phyloP scores from a whole-genome alignment of 2,888 invertebrate genomes.

The Tethea ocularis region DNA sequence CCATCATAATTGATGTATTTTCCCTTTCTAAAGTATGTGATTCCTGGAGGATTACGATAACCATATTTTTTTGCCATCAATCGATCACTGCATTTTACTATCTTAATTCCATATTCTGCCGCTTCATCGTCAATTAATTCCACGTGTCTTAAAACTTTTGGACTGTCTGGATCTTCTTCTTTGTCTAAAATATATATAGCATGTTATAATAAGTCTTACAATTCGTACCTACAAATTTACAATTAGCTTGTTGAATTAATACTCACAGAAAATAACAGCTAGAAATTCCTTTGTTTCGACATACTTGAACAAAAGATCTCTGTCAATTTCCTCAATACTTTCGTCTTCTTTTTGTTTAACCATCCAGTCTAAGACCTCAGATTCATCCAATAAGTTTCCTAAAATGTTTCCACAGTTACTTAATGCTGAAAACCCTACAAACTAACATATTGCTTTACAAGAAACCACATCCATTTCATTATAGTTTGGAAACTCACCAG shows the following conservation, averaged over 20 bases:
- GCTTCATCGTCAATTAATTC: conserved; percentile 97
- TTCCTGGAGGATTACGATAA: conserved; percentile 93
- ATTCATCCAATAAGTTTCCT: conserved; percentile 87
- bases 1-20: conserved; percentile 96
- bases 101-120: conserved; percentile 94
- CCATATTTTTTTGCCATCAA: conserved; percentile 98
- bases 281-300: conserved; percentile 96
- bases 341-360: conserved; percentile 95
- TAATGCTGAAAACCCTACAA: conserved; percentile 41
- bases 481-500: conserved; percentile 76
- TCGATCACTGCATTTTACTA: conserved; percentile 93
- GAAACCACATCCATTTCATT: conserved; percentile 83
- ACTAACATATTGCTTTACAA: conserved; percentile 48
- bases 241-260: conserved; percentile 26
- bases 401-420: conserved; percentile 66
- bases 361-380: conserved; percentile 95
- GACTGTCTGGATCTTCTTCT: conserved; percentile 92
- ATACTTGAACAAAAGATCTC: conserved; percentile 91
- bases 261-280: conserved; percentile 96
- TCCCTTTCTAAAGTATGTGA: conserved; percentile 94
- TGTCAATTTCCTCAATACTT: conserved; percentile 94
- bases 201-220: not conserved
- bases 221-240: not conserved
- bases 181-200: conserved; percentile 82
- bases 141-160: conserved; percentile 91